phyloP scores from a whole-genome alignment of 2,797 vertebrate genomes.

The Lepus townsendii region DNA sequence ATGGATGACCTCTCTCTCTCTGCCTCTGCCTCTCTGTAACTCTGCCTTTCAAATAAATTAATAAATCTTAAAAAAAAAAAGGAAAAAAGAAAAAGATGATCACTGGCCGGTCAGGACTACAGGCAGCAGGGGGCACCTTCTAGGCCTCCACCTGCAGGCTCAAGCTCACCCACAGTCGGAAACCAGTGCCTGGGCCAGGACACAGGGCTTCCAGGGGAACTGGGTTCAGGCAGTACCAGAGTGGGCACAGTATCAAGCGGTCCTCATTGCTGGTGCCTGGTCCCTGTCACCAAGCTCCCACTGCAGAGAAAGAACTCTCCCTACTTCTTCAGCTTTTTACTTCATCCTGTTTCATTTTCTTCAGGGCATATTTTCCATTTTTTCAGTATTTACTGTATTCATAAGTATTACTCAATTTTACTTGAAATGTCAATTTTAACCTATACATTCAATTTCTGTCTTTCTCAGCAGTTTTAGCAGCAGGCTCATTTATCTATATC shows the following conservation, averaged over 20 bases:
- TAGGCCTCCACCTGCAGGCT: background rate
- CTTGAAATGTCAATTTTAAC: no score
- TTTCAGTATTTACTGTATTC: background rate
- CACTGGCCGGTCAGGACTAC: background rate
- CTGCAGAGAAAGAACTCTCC: background rate
- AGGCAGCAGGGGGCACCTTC: fast-evolving
- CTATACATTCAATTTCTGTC: background rate
- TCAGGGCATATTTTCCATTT: background rate
- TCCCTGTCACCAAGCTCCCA: background rate
- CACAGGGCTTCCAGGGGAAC: background rate
- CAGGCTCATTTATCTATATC: background rate
- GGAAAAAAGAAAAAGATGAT: background rate
- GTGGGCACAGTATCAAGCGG: background rate
- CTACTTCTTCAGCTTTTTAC: background rate
- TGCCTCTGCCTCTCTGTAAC: no score
- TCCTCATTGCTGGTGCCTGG: background rate
- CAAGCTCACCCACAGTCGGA: background rate
- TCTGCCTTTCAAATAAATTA: no score
- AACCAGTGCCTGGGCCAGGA: background rate
- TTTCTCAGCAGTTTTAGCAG: background rate
- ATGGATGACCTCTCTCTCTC: no score
- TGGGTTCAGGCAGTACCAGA: background rate
- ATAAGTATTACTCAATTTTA: no score
- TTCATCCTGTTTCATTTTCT: background rate
- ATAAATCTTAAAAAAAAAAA: no score